Evolutionary conservation across 2,888 invertebrate species (phyloP).

Genomic region (Hirtodrosophila alboralis): DNA sequence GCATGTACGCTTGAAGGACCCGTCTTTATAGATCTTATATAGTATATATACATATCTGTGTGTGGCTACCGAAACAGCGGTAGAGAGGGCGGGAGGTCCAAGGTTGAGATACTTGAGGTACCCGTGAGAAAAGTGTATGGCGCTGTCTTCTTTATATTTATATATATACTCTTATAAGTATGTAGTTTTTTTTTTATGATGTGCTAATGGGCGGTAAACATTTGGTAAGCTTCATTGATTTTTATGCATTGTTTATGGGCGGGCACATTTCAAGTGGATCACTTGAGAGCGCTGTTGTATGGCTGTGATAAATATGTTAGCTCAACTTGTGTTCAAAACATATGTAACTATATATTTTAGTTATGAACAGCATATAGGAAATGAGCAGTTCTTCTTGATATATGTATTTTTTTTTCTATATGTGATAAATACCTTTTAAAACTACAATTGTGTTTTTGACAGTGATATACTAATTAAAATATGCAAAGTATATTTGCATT

Average conservation of each 20-base stretch:
- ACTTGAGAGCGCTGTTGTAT: constrained; percentile 28
- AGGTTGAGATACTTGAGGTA: constrained; percentile 37
- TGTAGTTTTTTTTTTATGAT: constrained; percentile 53
- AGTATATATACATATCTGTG: background rate
- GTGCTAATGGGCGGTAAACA: constrained; percentile 76
- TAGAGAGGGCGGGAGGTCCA: constrained; percentile 21
- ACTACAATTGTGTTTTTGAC: too few species aligned
- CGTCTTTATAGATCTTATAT: background rate
- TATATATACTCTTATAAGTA: background rate
- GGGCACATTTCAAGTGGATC: constrained; percentile 61
- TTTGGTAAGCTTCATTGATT: constrained; percentile 74
- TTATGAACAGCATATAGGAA: too few species aligned
- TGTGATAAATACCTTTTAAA: too few species aligned
- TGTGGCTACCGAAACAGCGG: constrained; percentile 19
- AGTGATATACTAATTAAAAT: too few species aligned
- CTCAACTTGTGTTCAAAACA: constrained; percentile 1
- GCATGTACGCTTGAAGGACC: constrained; percentile 66
- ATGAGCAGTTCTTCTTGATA: too few species aligned
- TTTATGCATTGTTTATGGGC: constrained; percentile 53
- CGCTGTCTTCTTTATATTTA: constrained; percentile 12
- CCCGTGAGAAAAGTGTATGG: constrained; percentile 57
- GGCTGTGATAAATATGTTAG: constrained; percentile 6
- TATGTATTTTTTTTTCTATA: too few species aligned
- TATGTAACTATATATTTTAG: constrained; percentile 17
- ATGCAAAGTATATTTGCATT: too few species aligned